phyloP scores from a whole-genome alignment of 2,113 vertebrate species.

The Cinclus cinclus region DNA sequence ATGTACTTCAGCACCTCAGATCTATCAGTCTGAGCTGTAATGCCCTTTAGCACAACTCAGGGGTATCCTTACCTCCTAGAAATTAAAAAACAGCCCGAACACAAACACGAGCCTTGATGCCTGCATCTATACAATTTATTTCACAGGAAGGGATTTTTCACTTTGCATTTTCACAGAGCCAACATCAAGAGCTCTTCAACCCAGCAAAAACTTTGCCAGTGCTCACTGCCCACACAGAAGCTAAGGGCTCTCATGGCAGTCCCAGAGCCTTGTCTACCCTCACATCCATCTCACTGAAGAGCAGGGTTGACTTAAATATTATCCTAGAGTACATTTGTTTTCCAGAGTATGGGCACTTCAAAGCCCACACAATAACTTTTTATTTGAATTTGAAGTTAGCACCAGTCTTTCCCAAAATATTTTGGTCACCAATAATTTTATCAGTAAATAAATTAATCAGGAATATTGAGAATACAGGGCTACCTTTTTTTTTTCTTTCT shows the following conservation, averaged over 20 bases:
- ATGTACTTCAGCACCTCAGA: neutral
- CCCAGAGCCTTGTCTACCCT: neutral
- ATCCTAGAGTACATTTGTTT: neutral
- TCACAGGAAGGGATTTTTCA: neutral
- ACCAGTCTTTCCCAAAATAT: neutral
- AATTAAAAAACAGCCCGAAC: neutral
- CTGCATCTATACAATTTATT: neutral
- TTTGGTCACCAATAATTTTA: neutral
- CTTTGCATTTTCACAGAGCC: neutral
- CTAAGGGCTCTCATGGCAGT: neutral
- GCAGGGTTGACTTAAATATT: neutral
- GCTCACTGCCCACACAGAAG: neutral
- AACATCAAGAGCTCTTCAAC: neutral
- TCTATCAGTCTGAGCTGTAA: neutral
- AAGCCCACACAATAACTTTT: neutral
- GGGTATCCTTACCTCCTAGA: rapidly evolving
- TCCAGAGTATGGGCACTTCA: neutral
- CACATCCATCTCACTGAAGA: neutral
- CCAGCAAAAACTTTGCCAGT: neutral
- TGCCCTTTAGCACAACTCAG: neutral
- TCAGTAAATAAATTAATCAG: neutral
- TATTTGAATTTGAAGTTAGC: neutral
- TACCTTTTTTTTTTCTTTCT: neutral
- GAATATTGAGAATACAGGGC: neutral
- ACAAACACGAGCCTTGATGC: neutral